A percentile compares a stretch with the other conserved stretches of the same genome.
These are phyloP conservation scores for human DNA, from an alignment of 2,113 vertebrate genomes.

Conservation along the genomic window DNA sequence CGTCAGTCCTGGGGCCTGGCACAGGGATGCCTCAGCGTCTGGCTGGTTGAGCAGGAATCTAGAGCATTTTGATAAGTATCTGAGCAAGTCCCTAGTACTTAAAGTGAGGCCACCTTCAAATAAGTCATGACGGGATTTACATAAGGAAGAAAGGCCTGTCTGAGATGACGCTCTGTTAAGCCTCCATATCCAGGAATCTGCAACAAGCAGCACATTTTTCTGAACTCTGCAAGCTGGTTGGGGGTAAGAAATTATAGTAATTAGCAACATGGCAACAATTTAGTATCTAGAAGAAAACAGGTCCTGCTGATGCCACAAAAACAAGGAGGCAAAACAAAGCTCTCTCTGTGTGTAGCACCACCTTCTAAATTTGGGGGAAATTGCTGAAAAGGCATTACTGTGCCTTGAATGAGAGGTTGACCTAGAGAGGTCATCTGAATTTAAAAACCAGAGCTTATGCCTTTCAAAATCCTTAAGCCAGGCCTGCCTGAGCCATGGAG, in stretches of 20 bases:
- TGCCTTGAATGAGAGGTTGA: neutral
- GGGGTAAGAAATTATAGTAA: neutral
- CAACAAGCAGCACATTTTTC: neutral
- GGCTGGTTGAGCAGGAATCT: neutral
- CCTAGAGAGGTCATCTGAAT: neutral
- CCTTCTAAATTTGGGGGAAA: neutral
- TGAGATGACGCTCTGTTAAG: neutral
- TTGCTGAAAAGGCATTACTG: neutral
- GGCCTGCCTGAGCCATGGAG: too few species aligned
- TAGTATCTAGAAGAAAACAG: neutral
- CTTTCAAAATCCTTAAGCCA: neutral
- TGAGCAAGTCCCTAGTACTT: neutral
- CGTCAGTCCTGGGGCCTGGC: neutral
- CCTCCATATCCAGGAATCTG: neutral
- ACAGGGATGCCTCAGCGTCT: neutral
- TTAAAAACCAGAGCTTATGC: neutral
- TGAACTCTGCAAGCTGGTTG: neutral
- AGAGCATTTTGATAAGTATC: neutral
- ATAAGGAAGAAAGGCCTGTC: neutral
- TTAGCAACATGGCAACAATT: neutral
- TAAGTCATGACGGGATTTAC: neutral
- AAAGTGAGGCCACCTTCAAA: neutral
- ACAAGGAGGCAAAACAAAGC: neutral
- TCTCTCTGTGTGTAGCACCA: neutral
- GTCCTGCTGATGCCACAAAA: neutral